Evolutionary conservation across 2,113 vertebrate genomes (phyloP).

Genomic region (Oryzias javanicus): DNA sequence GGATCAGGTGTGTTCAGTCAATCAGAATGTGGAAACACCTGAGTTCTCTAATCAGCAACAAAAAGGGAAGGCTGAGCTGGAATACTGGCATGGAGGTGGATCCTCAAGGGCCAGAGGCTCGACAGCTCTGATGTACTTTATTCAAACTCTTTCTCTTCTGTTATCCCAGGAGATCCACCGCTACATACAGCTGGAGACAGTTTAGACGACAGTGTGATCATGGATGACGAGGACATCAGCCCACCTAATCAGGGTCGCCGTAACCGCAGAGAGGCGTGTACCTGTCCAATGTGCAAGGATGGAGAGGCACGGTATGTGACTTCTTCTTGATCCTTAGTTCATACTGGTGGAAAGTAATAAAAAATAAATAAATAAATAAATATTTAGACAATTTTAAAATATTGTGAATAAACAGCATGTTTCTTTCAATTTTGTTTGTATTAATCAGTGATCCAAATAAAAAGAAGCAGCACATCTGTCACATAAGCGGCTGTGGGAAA

Average conservation of each 20-base stretch:
- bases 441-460: conserved; percentile 84
- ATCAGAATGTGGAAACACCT: too few species aligned
- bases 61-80: too few species aligned
- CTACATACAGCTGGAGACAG: conserved; percentile 82
- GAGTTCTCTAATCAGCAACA: too few species aligned
- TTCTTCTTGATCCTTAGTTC: background rate
- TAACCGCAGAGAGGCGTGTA: conserved; percentile 90
- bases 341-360: too few species aligned
- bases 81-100: too few species aligned
- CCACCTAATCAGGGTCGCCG: conserved; percentile 85
- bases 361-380: too few species aligned
- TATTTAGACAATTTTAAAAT: too few species aligned
- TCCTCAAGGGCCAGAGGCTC: too few species aligned
- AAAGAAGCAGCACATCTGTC: conserved; percentile 97
- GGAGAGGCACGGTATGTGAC: conserved; percentile 86
- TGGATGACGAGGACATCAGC: conserved; percentile 86
- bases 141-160: background rate
- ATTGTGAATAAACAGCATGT: too few species aligned
- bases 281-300: conserved; percentile 97
- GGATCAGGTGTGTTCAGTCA: too few species aligned
- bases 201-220: conserved; percentile 79
- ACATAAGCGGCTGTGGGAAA: conserved; percentile 91
- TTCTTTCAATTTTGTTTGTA: background rate
- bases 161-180: conserved; percentile 80
- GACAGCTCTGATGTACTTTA: too few species aligned